A percentile compares a stretch with the other conserved stretches of the same genome.
phyloP scores from a whole-genome alignment of 1,140 invertebrate genomes.

The Dreissena rostriformis region DNA sequence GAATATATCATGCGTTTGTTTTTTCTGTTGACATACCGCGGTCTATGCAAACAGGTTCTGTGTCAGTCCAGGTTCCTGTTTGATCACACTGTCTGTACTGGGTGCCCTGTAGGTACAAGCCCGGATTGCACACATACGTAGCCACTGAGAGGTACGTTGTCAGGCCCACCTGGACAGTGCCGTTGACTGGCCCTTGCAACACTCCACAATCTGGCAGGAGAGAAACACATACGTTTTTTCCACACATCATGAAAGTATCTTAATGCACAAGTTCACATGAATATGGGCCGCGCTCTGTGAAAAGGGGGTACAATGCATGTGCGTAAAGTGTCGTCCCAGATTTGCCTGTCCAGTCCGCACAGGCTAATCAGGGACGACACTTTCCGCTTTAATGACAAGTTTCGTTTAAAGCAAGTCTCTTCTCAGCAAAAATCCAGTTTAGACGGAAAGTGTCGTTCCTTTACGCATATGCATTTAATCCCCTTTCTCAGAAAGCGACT shows the following conservation, averaged over 20 bases:
- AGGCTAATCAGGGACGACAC: no score
- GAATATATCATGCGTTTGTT: no score
- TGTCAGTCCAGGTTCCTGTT: slow-evolving; percentile 12
- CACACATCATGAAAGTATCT: background rate
- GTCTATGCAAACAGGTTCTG: slow-evolving; percentile 15
- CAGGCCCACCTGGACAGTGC: background rate
- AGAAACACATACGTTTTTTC: background rate
- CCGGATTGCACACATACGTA: slow-evolving; percentile 5
- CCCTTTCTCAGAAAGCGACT: no score
- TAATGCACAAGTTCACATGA: background rate
- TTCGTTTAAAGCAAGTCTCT: no score
- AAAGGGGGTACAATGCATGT: no score
- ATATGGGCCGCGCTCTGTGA: no score
- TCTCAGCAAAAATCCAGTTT: no score
- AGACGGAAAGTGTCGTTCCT: no score
- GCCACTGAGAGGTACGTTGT: slow-evolving; percentile 24
- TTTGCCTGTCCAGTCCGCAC: no score
- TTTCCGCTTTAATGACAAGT: no score
- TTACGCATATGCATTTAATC: no score
- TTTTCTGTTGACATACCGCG: slow-evolving; percentile 2
- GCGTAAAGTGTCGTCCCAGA: no score
- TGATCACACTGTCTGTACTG: slow-evolving; percentile 2
- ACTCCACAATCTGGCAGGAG: slow-evolving; percentile 30
- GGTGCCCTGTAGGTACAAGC: slow-evolving; percentile 1
- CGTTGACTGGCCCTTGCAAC: background rate